Percentiles rank a stretch among this genome's conserved stretches.
phyloP scores from a whole-genome alignment of 2,888 invertebrate genomes.

The Drosophila pegasa region DNA sequence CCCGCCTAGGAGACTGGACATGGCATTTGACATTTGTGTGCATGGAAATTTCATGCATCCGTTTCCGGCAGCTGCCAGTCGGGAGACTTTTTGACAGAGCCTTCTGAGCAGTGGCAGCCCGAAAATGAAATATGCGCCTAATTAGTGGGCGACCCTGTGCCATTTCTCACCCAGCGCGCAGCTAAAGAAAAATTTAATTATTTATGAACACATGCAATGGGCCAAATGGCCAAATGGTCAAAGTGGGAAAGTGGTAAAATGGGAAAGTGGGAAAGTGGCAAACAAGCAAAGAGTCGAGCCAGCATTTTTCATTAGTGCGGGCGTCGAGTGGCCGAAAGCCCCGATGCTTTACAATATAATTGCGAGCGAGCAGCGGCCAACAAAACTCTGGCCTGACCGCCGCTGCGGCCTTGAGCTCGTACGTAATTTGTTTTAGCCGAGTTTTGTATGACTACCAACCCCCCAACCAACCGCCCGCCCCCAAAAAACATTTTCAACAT shows the following conservation, averaged over 20 bases:
- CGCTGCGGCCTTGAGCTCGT: constrained; percentile 69
- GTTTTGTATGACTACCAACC: constrained; percentile 18
- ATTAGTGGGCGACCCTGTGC: constrained; percentile 69
- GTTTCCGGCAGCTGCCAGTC: constrained; percentile 39
- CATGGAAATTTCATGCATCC: constrained; percentile 64
- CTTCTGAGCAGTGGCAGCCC: constrained; percentile 30
- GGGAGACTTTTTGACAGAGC: constrained; percentile 42
- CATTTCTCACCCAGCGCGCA: constrained; percentile 38
- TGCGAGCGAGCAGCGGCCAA: constrained; percentile 51
- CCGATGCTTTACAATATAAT: constrained; percentile 70
- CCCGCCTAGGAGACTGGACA: constrained; percentile 10
- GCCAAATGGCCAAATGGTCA: constrained; percentile 16
- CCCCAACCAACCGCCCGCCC: constrained; percentile 1
- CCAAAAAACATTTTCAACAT: constrained; percentile 63
- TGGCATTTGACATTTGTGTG: constrained; percentile 35
- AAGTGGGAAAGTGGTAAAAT: constrained; percentile 14
- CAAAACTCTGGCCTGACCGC: constrained; percentile 64
- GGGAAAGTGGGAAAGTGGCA: constrained; percentile 18
- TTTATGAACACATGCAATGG: constrained; percentile 74
- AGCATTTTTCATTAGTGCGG: constrained; percentile 72
- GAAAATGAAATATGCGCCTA: constrained; percentile 58
- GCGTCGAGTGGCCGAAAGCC: constrained; percentile 48
- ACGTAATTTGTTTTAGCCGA: constrained; percentile 72
- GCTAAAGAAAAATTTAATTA: constrained; percentile 65
- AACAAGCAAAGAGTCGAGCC: constrained; percentile 36